Base-by-base conservation (phyloP, 2,888 invertebrate species). In the Ochlodes sylvanus region DNA sequence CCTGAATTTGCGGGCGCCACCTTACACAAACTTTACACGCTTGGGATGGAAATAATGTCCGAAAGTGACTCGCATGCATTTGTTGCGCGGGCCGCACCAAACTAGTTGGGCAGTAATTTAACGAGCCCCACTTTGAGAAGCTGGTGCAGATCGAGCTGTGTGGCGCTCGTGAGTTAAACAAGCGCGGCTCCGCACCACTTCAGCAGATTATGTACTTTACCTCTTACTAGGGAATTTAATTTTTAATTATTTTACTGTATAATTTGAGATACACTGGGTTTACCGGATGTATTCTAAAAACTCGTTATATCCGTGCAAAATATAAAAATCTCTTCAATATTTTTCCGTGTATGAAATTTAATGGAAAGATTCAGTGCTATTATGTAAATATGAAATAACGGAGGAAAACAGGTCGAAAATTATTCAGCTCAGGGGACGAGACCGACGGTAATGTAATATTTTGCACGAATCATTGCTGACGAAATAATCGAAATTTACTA, bases 401-500 rank as follows among this genome's bases (percentile, higher is more conserved):
- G 41, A 65, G 65, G 50, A 52, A 65, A 63, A 50, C 52, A 66
- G 19, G 14, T n/a, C 14, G 32, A 52, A 54, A 66, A 66, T 66
- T 58, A 58, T 66, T 52, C 58, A 66, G 52, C 65, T 66, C 65
- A 10, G 15, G 65, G 65, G 58, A 55, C 10, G 15, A 42, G 15
- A 27, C n/a, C 34, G 41, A 17, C 32, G 50, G 27, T 58, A 66
- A 58, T 66, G 58, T 58, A 58, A 66, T 66, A 66, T 66, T 66
- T 66, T 52, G 41, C 41, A 41, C 58, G 65, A 66, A 66, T 66
- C 65, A 66, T 66, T 58, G 65, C 58, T 66, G 65, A 66, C 58
- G 65, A 58, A 58, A 66, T 66, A 66, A 66, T 66, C 65, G 52
- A 38, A 58, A 66, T 66, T 66, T 66, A 66, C 65, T 58, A 66